These are phyloP conservation scores for Encarsia formosa DNA, from an alignment of 2,888 invertebrate genomes.

Conservation along the genomic window DNA sequence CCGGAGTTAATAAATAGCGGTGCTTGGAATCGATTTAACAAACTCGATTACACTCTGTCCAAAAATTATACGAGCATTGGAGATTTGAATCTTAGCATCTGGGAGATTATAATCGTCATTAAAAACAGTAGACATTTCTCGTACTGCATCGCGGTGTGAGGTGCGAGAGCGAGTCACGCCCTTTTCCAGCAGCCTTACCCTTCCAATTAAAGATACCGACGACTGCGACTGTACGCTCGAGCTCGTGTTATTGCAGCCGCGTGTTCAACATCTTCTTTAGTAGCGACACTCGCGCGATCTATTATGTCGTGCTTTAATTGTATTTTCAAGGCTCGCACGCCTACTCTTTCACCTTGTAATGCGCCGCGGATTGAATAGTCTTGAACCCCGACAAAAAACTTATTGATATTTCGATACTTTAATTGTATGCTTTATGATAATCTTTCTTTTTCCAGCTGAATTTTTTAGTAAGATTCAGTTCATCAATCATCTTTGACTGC, in stretches of 20 bases:
- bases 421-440: too few species aligned
- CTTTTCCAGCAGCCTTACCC: conserved; percentile 31
- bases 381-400: too few species aligned
- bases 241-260: conserved; percentile 15
- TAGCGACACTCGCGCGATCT: conserved; percentile 5
- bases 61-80: conserved; percentile 22
- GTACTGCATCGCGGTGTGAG: conserved; percentile 15
- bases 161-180: conserved; percentile 23
- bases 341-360: too few species aligned
- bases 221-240: too few species aligned
- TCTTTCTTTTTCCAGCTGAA: too few species aligned
- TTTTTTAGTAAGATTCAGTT: too few species aligned
- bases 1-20: too few species aligned
- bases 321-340: neutral
- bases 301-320: conserved; percentile 21
- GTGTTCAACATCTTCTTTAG: conserved; percentile 22
- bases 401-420: too few species aligned
- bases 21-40: conserved; percentile 21
- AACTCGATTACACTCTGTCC: conserved; percentile 13
- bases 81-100: conserved; percentile 22
- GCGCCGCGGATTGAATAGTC: too few species aligned
- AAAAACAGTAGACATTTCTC: conserved; percentile 21
- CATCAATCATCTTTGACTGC: too few species aligned
- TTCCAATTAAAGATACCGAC: conserved; percentile 35
- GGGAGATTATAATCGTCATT: conserved; percentile 24